These are phyloP conservation scores for Zosterops borbonicus DNA, from an alignment of 2,113 vertebrate genomes.

Conservation along the genomic window DNA sequence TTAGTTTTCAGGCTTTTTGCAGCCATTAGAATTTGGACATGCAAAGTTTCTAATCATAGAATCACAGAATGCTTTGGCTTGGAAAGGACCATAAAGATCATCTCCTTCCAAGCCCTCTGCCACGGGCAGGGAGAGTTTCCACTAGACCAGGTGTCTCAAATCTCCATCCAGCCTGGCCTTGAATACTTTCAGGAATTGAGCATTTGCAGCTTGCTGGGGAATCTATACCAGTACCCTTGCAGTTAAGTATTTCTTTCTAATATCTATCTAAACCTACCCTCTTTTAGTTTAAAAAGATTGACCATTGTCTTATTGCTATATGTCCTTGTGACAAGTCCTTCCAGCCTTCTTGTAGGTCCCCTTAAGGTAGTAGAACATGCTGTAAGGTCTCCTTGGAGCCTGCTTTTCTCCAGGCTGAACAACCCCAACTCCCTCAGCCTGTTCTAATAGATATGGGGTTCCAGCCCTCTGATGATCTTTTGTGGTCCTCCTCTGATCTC, in stretches of 20 bases:
- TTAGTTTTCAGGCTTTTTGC: background rate
- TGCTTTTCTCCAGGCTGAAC: background rate
- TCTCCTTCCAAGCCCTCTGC: background rate
- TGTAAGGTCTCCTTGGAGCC: background rate
- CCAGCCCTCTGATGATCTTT: background rate
- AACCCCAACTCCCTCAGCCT: background rate
- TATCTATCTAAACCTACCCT: background rate
- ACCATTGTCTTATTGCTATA: background rate
- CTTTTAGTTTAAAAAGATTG: background rate
- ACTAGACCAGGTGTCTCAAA: background rate
- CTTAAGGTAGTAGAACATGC: background rate
- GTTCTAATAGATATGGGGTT: background rate
- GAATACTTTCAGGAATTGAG: background rate
- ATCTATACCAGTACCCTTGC: background rate
- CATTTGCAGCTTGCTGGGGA: background rate
- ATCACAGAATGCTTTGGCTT: background rate
- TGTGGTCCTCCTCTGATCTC: fast-evolving
- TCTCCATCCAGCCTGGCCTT: background rate
- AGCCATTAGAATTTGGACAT: background rate
- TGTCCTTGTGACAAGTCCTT: background rate
- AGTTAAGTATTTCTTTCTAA: background rate
- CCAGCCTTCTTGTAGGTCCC: too few species aligned
- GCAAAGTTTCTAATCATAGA: background rate
- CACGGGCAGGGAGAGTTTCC: background rate
- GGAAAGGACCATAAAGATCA: background rate